phyloP scores from a whole-genome alignment of 2,888 invertebrate genomes.

The Steinernema hermaphroditum region DNA sequence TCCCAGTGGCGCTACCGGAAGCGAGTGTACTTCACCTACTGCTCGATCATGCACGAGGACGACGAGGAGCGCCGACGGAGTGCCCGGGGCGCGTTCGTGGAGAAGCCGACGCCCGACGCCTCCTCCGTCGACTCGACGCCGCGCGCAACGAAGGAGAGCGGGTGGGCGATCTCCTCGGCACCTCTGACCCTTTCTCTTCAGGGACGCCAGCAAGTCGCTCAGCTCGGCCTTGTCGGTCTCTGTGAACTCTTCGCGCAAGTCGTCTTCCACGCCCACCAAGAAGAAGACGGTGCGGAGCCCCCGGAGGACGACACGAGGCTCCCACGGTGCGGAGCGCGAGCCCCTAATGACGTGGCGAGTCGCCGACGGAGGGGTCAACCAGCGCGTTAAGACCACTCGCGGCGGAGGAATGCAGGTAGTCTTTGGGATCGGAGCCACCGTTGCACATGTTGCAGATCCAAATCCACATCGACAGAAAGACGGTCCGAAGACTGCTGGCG shows the following conservation, averaged over 20 bases:
- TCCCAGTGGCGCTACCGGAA: conserved; percentile 64
- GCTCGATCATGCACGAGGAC: conserved; percentile 56
- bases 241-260: conserved; percentile 1
- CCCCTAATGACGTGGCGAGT: not conserved
- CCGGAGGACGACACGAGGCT: not conserved
- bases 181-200: not conserved
- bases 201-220: conserved; percentile 18
- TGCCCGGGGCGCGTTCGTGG: not conserved
- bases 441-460: no score
- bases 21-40: conserved; percentile 65
- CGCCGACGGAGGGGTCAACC: conserved; percentile 11
- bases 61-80: conserved; percentile 42
- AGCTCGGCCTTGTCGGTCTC: conserved; percentile 5
- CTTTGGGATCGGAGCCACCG: no score
- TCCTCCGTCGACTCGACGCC: not conserved
- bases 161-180: not conserved
- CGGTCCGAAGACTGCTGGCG: not conserved
- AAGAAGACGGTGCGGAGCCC: not conserved
- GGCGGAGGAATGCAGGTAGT: conserved; percentile 14
- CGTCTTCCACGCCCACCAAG: not conserved
- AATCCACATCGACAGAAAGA: conserved; percentile 1
- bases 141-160: not conserved
- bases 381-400: not conserved
- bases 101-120: not conserved
- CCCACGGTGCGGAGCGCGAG: not conserved